Percentiles rank a stretch among this genome's conserved stretches.
Conservation (phyloP, 2,888 invertebrate species). For the Temnothorax rugatulus region DNA sequence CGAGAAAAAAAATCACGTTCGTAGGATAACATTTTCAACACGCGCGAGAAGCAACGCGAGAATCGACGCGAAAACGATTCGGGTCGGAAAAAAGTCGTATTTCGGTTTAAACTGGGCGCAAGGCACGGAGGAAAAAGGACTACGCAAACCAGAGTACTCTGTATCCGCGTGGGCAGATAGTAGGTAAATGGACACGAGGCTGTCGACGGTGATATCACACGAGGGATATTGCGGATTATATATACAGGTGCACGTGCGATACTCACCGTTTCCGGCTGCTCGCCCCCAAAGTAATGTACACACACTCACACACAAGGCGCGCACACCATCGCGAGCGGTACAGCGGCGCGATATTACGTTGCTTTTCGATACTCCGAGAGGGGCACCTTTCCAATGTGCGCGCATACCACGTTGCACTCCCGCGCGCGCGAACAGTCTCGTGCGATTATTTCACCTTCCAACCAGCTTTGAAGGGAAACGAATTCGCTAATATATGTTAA, state of each 20-base stretch:
- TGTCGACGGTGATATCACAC: conserved; percentile 56
- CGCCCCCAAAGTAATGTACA: conserved; percentile 67
- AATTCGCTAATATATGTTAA: conserved; percentile 40
- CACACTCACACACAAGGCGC: conserved; percentile 45
- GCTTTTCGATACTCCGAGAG: conserved; percentile 73
- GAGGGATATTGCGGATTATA: conserved; percentile 77
- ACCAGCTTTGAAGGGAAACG: conserved; percentile 7
- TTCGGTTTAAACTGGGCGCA: conserved; percentile 29
- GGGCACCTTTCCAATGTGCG: conserved; percentile 59
- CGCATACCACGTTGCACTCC: conserved; percentile 12
- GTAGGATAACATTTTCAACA: conserved; percentile 34
- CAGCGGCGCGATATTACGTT: conserved; percentile 72
- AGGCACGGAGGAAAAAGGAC: conserved; percentile 39
- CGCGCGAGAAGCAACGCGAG: conserved; percentile 1
- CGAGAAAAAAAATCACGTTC: neutral
- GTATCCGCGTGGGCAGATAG: conserved; percentile 43
- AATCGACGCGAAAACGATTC: conserved; percentile 37
- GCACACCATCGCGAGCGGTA: conserved; percentile 42
- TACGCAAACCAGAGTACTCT: conserved; percentile 16
- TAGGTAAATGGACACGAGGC: conserved; percentile 56
- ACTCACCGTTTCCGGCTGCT: conserved; percentile 61
- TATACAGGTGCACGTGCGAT: conserved; percentile 68
- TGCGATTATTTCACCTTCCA: conserved; percentile 37
- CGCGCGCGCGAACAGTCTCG: conserved; percentile 37
- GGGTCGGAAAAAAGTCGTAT: conserved; percentile 42